Base-by-base conservation (phyloP, 2,113 vertebrate species). In the Oreocharis arfaki region DNA sequence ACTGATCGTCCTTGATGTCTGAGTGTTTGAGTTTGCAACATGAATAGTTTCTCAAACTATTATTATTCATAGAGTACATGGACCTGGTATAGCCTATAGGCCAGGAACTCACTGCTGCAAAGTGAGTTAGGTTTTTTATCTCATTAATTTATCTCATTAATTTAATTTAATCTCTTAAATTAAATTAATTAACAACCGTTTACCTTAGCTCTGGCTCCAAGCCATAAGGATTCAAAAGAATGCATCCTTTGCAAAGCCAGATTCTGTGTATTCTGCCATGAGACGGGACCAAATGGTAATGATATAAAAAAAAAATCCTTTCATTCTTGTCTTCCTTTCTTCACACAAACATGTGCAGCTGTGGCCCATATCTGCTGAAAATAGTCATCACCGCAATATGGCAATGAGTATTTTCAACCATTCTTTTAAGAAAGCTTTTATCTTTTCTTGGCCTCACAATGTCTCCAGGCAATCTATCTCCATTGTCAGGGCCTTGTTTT, bases 351-450 rank as follows among this genome's bases (percentile, higher is more conserved):
- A 88, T 85, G 64, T 85, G 71, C 93, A 97, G 74, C 90, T 96
- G 91, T 94, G 93, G 74, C 87, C 87, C 87, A 70, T 96, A 90
- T 89, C 85, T 96, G 93, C 95, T 93, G 85, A 94, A 95, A 95
- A 90, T 37, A 93, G 65, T 91, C 87, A 88, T 93, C 90, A 74
- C 71, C 85, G 81, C 93, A 96, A 88, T 96, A 94, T 84, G 95
- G 87, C 85, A 94, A 74, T 83, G 87, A 93, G 80, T 95, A 93
- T 92, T 96, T 95, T 93, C 82, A 80, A 49, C 79, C 44, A 95
- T 90, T 96, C 90, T 95, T 91, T 88, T 83, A 88, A 93, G 88
- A 93, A 95, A 90, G 82, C 90, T 95, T 96, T 96, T 86, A 94
- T 96, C 94, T 97, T 96, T 94, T 93, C 82, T 93, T 90, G 91